Conservation (phyloP, 2,113 vertebrate genomes). For the Mormyrus lacerda region DNA sequence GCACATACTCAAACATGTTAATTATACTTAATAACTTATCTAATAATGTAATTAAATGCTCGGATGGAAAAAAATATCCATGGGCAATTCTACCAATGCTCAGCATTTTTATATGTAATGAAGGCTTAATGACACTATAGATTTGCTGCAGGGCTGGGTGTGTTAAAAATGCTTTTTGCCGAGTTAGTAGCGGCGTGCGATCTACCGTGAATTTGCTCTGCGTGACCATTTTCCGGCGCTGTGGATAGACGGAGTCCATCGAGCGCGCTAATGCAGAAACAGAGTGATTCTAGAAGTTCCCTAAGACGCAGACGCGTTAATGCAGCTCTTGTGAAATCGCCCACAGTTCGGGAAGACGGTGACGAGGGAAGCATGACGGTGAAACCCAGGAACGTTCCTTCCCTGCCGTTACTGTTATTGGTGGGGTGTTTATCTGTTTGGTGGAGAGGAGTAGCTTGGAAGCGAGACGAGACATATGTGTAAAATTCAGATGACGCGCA, state of each 20-base stretch:
- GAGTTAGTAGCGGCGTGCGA: neutral
- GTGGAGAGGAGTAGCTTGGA: neutral
- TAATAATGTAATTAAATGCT: neutral
- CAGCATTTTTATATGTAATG: neutral
- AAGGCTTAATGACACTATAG: neutral
- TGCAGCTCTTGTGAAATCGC: neutral
- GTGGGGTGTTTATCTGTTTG: neutral
- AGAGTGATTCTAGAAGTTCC: neutral
- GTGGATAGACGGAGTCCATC: neutral
- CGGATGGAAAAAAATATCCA: neutral
- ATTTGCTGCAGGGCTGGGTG: neutral
- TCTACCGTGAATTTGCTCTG: neutral
- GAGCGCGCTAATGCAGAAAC: neutral
- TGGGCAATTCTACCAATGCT: neutral
- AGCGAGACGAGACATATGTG: neutral
- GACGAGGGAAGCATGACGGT: too few relatives aligned
- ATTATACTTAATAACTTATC: slow-evolving; percentile 8
- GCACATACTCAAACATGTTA: neutral
- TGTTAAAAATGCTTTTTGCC: neutral
- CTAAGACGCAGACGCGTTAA: neutral
- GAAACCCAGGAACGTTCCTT: neutral
- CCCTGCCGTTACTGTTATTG: neutral
- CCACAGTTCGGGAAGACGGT: neutral
- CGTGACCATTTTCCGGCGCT: neutral
- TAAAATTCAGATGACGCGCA: slow-evolving; percentile 8